Evolutionary conservation across 2,797 vertebrate species (phyloP).

Genomic region (Acanthurus leucopareius): DNA sequence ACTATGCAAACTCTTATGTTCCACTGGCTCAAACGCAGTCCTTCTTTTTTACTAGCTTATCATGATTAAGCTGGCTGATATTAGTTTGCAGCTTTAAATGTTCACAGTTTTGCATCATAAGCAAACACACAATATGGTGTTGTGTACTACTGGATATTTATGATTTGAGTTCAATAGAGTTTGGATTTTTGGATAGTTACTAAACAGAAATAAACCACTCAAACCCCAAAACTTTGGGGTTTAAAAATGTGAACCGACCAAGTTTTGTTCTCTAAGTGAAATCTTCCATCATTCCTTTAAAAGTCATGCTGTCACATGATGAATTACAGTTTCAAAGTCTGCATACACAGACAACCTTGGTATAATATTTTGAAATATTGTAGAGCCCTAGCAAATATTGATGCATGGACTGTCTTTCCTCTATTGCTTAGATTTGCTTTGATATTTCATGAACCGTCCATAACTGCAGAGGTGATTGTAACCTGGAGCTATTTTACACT

Average conservation of each 20-base stretch:
- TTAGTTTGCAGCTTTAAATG: background rate
- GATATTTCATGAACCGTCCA: conserved; percentile 32
- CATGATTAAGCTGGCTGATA: background rate
- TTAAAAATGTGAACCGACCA: background rate
- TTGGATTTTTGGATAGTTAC: background rate
- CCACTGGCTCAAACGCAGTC: too few species aligned
- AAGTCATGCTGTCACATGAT: background rate
- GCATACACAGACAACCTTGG: background rate
- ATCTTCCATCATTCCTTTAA: background rate
- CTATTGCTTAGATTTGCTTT: conserved; percentile 36
- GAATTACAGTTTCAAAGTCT: conserved; percentile 10
- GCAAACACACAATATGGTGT: background rate
- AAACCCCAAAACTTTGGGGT: background rate
- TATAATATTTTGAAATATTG: background rate
- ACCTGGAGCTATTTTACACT: conserved; percentile 34
- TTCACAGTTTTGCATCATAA: background rate
- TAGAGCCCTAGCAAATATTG: background rate
- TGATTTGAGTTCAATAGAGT: background rate
- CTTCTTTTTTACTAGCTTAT: background rate
- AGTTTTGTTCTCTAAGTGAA: background rate
- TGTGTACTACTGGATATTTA: background rate
- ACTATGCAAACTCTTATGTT: too few species aligned
- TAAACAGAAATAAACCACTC: background rate
- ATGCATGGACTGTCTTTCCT: conserved; percentile 9
- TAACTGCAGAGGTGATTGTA: conserved; percentile 21